A percentile compares a stretch with the other conserved stretches of the same genome.
phyloP scores from a whole-genome alignment of 2,888 invertebrate genomes.

The Rhaphigaster nebulosa region DNA sequence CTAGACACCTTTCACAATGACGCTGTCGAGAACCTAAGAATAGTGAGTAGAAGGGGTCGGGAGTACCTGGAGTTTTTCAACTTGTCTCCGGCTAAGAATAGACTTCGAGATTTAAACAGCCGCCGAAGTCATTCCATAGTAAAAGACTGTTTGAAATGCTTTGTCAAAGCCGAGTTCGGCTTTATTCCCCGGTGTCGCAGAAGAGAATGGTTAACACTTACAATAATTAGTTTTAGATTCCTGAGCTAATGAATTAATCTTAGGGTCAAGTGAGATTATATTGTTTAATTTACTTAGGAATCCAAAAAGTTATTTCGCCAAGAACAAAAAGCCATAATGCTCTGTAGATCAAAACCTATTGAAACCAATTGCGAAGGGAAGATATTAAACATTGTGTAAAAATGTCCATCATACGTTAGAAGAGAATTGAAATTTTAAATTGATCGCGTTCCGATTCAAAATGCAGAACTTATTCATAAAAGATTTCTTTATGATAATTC shows the following conservation, averaged over 20 bases:
- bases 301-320: too few species aligned
- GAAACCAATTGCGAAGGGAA: too few species aligned
- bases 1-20: background rate
- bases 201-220: background rate
- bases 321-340: too few species aligned
- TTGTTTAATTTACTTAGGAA: background rate
- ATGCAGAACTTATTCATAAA: too few species aligned
- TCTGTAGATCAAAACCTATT: too few species aligned
- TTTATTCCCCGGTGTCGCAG: background rate
- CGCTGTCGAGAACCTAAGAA: background rate
- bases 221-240: background rate
- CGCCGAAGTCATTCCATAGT: background rate
- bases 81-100: background rate
- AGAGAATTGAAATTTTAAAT: too few species aligned
- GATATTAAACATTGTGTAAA: too few species aligned
- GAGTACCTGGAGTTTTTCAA: conserved; percentile 30
- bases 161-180: background rate
- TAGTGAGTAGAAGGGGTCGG: background rate
- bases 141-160: background rate
- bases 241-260: background rate
- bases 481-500: too few species aligned
- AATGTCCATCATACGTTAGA: too few species aligned
- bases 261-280: background rate
- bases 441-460: too few species aligned
- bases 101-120: conserved; percentile 11